Evolutionary conservation across 2,888 invertebrate species (phyloP), one percentile per base, ranked within the genome.

Genomic region (Clusia tigrina): DNA sequence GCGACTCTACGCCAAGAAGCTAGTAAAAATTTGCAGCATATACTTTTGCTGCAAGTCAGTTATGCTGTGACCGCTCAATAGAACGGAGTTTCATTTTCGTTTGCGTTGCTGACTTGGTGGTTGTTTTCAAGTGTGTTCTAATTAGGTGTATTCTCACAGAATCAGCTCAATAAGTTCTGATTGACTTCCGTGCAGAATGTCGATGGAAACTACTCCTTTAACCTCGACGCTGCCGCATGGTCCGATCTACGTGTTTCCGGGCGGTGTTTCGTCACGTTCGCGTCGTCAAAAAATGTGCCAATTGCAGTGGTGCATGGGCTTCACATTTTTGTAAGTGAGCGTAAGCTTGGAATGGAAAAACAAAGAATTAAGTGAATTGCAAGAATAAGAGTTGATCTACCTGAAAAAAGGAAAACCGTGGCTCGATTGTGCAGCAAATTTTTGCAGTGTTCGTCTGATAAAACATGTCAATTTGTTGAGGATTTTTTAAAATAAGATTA

Each of bases 271-370:
- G 3, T 79, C 85, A 32, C 81, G 86, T 38, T 81, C 81, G 15
- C 83, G 85, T 53, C 82, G 83, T 52, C 78, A 78, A 10, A 83
- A 82, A 71, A 78, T 87, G 68, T 83, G 84, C 55, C 87, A 87
- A 74, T 89, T 91, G 74, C 91, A 92, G 73, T 92, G 91, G 77
- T 90, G 89, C 69, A 83, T 92, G 52, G 91, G 90, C 73, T 86
- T 89, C 2, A 85, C 86, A 10, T 81, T 92, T 62, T 81, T 92
- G 93, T 93, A 83, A 90, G 91, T 88, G 67, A 52, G 18, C 5
- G 37, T 22, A 5, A 32, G 32, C 12, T 32, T 12, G 12, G 12
- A 32, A 32, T 32, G 6, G 12, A 32, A 9, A 32, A 32, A 5
- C 32, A 5, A 5, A 32, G 32, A 32, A 32, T 32, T 32, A 5